Evolutionary conservation across 2,113 vertebrate species (phyloP).

Genomic region (Andinoacara biseriatus): DNA sequence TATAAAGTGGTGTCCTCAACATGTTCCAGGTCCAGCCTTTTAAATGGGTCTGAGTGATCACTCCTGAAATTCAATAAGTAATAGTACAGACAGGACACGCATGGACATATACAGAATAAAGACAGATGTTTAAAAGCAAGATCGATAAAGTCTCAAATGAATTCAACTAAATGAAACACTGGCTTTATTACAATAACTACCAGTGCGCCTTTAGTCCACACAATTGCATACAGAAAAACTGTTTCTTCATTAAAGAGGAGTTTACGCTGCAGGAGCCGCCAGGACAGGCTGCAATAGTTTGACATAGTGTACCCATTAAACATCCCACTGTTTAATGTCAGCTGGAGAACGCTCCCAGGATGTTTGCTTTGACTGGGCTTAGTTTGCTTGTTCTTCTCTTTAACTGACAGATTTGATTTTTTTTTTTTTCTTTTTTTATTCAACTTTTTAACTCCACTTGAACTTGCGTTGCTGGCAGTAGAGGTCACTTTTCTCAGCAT

Average conservation of each 20-base stretch:
- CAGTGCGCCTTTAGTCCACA: conserved; percentile 3
- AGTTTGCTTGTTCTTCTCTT: conserved; percentile 52
- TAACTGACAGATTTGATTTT: conserved; percentile 43
- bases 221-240: conserved; percentile 32
- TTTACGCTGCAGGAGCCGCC: conserved; percentile 19
- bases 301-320: conserved; percentile 36
- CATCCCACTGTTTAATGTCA: conserved; percentile 45
- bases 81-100: conserved; percentile 14
- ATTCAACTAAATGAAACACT: conserved; percentile 30
- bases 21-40: conserved; percentile 69
- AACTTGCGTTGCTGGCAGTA: conserved; percentile 12
- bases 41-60: conserved; percentile 65
- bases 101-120: conserved; percentile 29
- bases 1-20: conserved; percentile 77
- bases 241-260: conserved; percentile 31
- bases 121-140: conserved; percentile 41
- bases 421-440: background rate
- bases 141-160: conserved; percentile 29
- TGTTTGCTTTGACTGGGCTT: conserved; percentile 49
- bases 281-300: conserved; percentile 21
- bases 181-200: conserved; percentile 28
- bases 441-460: conserved; percentile 35
- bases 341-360: conserved; percentile 40
- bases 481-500: conserved; percentile 15
- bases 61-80: conserved; percentile 65